These are phyloP conservation scores for Esox lucius DNA, from an alignment of 2,797 vertebrate species.

Conservation along the genomic window DNA sequence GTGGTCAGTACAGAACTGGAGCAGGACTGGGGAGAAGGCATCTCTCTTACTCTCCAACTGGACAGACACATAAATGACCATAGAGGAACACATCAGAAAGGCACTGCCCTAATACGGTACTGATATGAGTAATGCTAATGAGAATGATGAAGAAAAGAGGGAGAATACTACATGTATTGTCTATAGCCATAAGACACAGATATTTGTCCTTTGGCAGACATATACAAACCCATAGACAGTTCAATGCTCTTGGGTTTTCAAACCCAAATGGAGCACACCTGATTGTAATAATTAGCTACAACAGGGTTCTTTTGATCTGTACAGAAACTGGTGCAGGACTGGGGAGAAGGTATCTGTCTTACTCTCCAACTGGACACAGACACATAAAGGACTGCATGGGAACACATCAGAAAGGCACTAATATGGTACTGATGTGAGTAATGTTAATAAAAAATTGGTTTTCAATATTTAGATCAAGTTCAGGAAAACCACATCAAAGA, in stretches of 20 bases:
- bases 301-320: slow-evolving; percentile 91
- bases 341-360: slow-evolving; percentile 89
- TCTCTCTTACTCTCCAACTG: slow-evolving; percentile 91
- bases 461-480: too few species aligned
- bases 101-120: background rate
- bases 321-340: slow-evolving; percentile 90
- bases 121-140: background rate
- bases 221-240: background rate
- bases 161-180: background rate
- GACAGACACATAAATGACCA: slow-evolving; percentile 19
- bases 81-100: background rate
- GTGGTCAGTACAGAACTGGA: slow-evolving; percentile 92
- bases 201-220: background rate
- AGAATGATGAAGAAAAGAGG: background rate
- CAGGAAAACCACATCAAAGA: background rate
- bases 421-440: background rate
- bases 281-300: background rate
- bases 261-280: too few species aligned
- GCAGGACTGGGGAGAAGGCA: slow-evolving; percentile 85
- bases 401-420: background rate
- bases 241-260: too few species aligned
- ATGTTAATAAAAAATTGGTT: too few species aligned
- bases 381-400: background rate
- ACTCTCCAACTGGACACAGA: slow-evolving; percentile 80
- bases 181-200: too few species aligned